Conservation (phyloP, 2,113 vertebrate genomes). For the Telmatochromis bifrenatus region DNA sequence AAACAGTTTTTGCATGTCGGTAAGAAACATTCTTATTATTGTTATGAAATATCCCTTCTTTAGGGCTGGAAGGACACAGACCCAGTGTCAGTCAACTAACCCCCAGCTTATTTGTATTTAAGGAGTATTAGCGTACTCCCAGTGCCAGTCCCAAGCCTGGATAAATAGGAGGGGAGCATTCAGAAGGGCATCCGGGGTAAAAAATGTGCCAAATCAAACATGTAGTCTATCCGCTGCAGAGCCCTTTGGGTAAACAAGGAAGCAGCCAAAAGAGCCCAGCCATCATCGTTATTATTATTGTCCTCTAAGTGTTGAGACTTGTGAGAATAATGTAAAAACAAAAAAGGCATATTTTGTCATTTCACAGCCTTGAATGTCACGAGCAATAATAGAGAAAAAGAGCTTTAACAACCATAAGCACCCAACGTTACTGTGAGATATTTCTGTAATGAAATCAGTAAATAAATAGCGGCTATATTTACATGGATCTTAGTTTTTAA, state of each 20-base stretch:
- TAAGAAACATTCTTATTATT: not conserved
- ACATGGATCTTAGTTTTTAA: rapidly evolving
- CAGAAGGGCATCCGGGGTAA: not conserved
- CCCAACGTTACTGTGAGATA: not conserved
- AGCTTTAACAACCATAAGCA: not conserved
- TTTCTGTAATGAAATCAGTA: not conserved
- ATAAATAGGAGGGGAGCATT: not conserved
- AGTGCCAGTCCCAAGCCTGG: not conserved
- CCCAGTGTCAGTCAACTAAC: not conserved
- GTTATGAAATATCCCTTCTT: not conserved
- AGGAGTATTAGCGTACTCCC: not conserved
- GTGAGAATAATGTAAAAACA: rapidly evolving
- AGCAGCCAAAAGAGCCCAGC: not conserved
- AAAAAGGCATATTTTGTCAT: not conserved
- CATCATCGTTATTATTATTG: not conserved
- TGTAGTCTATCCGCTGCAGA: not conserved
- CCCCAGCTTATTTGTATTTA: not conserved
- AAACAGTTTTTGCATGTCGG: not conserved
- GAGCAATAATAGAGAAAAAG: not conserved
- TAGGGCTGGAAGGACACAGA: not conserved
- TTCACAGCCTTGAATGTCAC: not conserved
- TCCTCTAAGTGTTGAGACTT: not conserved
- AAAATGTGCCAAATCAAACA: not conserved
- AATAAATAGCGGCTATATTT: not conserved
- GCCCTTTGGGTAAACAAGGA: not conserved